Conservation (phyloP, 2,888 invertebrate genomes). For the Tiliacea citrago region DNA sequence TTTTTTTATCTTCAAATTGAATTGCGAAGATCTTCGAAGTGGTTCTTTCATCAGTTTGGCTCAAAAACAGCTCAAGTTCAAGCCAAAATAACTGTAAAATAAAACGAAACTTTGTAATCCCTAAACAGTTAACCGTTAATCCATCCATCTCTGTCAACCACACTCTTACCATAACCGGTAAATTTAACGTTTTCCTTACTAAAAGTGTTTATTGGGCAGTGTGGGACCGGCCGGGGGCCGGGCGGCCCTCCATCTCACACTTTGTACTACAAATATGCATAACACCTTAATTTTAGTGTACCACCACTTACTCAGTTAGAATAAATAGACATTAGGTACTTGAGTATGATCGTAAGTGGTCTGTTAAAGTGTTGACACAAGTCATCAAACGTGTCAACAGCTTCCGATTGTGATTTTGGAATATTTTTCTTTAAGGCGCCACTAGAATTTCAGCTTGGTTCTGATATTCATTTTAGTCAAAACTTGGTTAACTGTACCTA, state of each 20-base stretch:
- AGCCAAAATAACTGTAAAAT: neutral
- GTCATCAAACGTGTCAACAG: constrained; percentile 19
- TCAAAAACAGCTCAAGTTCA: neutral
- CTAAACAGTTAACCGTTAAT: constrained; percentile 27
- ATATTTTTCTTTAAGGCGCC: constrained; percentile 14
- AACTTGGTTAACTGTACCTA: no score
- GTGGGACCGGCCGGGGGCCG: no score
- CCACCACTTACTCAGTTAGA: no score
- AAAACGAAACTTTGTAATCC: constrained; percentile 1
- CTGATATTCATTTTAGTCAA: no score
- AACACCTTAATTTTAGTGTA: constrained; percentile 29
- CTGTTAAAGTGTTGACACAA: constrained; percentile 32
- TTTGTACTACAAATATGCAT: constrained; percentile 41
- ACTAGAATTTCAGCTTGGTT: neutral
- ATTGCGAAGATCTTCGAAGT: neutral
- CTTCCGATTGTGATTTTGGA: neutral
- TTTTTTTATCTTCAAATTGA: neutral
- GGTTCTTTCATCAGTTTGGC: neutral
- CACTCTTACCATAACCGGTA: constrained; percentile 37
- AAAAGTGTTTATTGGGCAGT: constrained; percentile 52
- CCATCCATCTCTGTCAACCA: constrained; percentile 26
- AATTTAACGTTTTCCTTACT: constrained; percentile 45
- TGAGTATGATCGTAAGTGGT: constrained; percentile 41
- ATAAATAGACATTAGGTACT: constrained; percentile 29
- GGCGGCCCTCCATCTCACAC: constrained; percentile 55